These are phyloP conservation scores for Dermolepida albohirtum DNA, from an alignment of 2,888 invertebrate species.

Conservation along the genomic window DNA sequence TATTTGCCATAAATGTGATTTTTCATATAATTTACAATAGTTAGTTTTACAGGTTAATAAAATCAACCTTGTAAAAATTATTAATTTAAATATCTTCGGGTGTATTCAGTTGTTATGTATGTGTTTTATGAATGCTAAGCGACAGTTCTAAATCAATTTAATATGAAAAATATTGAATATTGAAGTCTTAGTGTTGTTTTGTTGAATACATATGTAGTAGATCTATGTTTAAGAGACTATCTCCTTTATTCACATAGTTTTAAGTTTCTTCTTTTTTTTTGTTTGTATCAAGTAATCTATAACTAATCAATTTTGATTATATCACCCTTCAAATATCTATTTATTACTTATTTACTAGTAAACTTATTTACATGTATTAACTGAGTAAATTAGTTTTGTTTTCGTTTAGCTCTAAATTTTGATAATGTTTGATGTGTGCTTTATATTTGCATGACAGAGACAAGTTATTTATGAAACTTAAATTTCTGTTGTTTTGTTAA, in stretches of 20 bases:
- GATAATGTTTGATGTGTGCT: constrained; percentile 18
- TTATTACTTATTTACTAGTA: too few relatives aligned
- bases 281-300: background rate
- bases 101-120: constrained; percentile 37
- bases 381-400: constrained; percentile 2
- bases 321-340: too few relatives aligned
- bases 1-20: constrained; percentile 49
- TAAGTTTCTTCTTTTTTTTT: constrained; percentile 15
- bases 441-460: constrained; percentile 30
- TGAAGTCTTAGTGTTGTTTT: constrained; percentile 12
- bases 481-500: constrained; percentile 31
- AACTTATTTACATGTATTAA: too few relatives aligned
- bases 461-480: constrained; percentile 10
- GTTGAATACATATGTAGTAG: constrained; percentile 30
- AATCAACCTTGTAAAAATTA: constrained; percentile 30
- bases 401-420: constrained; percentile 7
- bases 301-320: constrained; percentile 20
- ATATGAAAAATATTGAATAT: background rate
- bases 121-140: constrained; percentile 12
- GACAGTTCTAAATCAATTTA: background rate
- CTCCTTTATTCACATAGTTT: constrained; percentile 11
- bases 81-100: constrained; percentile 30
- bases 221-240: constrained; percentile 25
- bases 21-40: constrained; percentile 42
- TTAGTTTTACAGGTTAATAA: constrained; percentile 36